These are phyloP conservation scores for Chelonus insularis DNA, from an alignment of 1,140 invertebrate species.

Conservation along the genomic window DNA sequence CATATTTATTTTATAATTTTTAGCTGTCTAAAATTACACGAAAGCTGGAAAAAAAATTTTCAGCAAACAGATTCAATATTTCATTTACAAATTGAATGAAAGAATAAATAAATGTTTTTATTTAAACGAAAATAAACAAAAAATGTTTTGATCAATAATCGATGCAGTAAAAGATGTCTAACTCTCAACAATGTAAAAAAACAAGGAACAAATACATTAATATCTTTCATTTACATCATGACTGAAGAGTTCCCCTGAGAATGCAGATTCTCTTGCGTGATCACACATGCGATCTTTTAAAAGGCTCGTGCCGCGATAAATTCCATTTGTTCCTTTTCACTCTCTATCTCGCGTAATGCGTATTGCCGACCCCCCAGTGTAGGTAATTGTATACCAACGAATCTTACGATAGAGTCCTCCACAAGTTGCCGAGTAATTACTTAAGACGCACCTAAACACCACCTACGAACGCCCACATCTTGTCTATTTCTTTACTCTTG, in stretches of 20 bases:
- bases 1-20: no score
- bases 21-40: no score
- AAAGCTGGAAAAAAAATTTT: no score
- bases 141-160: no score
- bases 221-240: slow-evolving; percentile 7
- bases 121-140: no score
- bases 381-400: slow-evolving; percentile 41
- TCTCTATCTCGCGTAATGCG: no score
- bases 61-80: no score
- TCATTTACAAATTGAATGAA: no score
- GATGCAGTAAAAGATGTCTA: background rate
- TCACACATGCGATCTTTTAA: slow-evolving; percentile 17
- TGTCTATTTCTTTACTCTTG: background rate
- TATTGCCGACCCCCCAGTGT: slow-evolving; percentile 11
- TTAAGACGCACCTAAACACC: slow-evolving; percentile 44
- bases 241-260: slow-evolving; percentile 23
- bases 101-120: no score
- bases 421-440: slow-evolving; percentile 44
- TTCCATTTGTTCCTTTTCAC: slow-evolving; percentile 2
- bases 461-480: slow-evolving; percentile 43
- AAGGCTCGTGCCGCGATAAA: slow-evolving; percentile 26
- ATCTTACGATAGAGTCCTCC: slow-evolving; percentile 39
- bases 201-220: no score
- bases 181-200: background rate
- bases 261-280: slow-evolving; percentile 20